phyloP scores from a whole-genome alignment of 2,797 vertebrate genomes.

The Artibeus jamaicensis region DNA sequence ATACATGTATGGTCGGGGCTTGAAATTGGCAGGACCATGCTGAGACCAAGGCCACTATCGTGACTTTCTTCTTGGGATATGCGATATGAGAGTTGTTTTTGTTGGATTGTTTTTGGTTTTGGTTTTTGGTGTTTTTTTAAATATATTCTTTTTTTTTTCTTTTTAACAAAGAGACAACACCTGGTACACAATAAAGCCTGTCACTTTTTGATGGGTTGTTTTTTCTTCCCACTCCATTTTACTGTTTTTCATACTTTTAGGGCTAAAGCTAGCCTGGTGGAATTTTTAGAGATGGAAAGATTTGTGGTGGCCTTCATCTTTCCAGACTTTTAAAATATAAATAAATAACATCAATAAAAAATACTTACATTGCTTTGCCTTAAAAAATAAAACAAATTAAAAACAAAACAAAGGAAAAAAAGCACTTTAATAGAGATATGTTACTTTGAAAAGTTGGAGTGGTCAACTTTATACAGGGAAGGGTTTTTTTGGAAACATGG shows the following conservation, averaged over 20 bases:
- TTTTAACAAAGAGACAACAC: constrained; percentile 66
- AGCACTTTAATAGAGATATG: constrained; percentile 34
- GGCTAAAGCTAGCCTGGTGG: constrained; percentile 61
- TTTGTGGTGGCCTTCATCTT: constrained; percentile 72
- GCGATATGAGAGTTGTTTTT: constrained; percentile 74
- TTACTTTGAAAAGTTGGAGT: constrained; percentile 73
- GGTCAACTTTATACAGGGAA: constrained; percentile 68
- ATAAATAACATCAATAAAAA: constrained; percentile 62
- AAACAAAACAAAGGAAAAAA: constrained; percentile 39
- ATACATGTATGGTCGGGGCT: constrained; percentile 90
- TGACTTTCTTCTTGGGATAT: constrained; percentile 69
- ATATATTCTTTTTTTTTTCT: constrained; percentile 18
- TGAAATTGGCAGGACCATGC: constrained; percentile 90
- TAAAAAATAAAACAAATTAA: constrained; percentile 65
- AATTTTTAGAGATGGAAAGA: constrained; percentile 76
- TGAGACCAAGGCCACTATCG: constrained; percentile 77
- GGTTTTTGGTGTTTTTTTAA: constrained; percentile 1
- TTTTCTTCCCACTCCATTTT: constrained; percentile 72
- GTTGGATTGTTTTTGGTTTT: constrained; percentile 69
- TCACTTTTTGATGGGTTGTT: constrained; percentile 66
- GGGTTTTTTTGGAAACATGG: constrained; percentile 71
- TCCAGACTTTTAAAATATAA: constrained; percentile 63
- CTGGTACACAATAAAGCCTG: constrained; percentile 61
- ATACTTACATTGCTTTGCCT: constrained; percentile 63
- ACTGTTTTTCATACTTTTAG: constrained; percentile 61